phyloP scores from a whole-genome alignment of 2,888 invertebrate species.

The Macropis europaea region DNA sequence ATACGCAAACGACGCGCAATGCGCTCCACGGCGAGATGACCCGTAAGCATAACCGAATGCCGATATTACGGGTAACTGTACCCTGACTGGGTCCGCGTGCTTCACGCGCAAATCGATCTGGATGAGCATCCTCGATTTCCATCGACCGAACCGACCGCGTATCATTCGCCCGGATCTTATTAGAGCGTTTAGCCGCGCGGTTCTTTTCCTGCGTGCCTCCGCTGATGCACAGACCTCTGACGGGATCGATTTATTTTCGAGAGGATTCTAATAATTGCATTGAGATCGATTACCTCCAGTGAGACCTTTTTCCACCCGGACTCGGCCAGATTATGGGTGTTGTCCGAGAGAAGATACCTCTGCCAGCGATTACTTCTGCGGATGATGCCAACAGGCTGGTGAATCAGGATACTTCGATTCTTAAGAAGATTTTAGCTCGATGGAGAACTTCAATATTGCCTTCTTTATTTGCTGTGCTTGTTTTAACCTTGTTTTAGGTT shows the following conservation, averaged over 20 bases:
- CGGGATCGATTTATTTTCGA: slow-evolving; percentile 24
- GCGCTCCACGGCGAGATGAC: slow-evolving; percentile 36
- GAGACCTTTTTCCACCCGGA: neutral
- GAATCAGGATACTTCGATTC: too few species aligned
- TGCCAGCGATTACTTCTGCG: too few species aligned
- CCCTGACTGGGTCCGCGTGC: slow-evolving; percentile 2
- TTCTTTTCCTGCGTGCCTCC: neutral
- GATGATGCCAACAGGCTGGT: too few species aligned
- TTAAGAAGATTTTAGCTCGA: too few species aligned
- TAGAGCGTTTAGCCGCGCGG: slow-evolving; percentile 21
- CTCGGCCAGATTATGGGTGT: neutral
- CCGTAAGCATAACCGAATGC: slow-evolving; percentile 54
- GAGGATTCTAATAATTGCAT: slow-evolving; percentile 29
- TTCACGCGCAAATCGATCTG: slow-evolving; percentile 55
- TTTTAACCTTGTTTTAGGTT: too few species aligned
- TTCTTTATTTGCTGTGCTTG: too few species aligned
- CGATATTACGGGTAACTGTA: slow-evolving; percentile 64
- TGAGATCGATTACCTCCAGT: slow-evolving; percentile 20
- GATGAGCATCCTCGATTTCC: slow-evolving; percentile 39
- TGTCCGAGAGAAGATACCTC: neutral
- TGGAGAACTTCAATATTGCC: too few species aligned
- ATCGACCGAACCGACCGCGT: slow-evolving; percentile 15
- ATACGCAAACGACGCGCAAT: slow-evolving; percentile 59
- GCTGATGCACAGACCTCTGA: neutral
- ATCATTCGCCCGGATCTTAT: slow-evolving; percentile 35